A percentile compares a stretch with the other conserved stretches of the same genome.
Conservation (phyloP, 2,888 invertebrate species). For the Rhagonycha lutea region DNA sequence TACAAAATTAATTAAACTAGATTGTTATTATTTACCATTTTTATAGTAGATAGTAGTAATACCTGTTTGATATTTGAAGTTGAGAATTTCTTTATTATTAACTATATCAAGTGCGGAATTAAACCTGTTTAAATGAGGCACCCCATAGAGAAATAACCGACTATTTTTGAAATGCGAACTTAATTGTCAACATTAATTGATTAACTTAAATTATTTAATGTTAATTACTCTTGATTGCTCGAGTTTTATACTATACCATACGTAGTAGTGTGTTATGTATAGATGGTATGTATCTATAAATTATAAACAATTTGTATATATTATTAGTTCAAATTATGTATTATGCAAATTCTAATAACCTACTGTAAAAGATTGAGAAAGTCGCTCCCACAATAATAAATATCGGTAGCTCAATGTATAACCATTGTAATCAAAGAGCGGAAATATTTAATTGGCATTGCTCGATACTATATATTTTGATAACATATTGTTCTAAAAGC, state of each 20-base stretch:
- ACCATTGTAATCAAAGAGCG: conserved; percentile 29
- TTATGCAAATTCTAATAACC: conserved; percentile 22
- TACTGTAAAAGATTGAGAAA: conserved; percentile 21
- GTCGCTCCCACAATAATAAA: conserved; percentile 24
- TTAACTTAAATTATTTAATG: not conserved
- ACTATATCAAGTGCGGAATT: not conserved
- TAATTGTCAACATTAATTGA: not conserved
- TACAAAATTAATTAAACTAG: not conserved
- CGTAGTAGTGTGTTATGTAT: not conserved
- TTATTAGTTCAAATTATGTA: conserved; percentile 19
- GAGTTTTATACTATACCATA: not conserved
- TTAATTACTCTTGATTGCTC: not conserved
- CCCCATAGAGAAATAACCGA: not conserved
- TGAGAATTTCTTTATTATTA: not conserved
- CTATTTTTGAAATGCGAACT: not conserved
- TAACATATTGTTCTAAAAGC: not conserved
- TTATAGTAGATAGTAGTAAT: not conserved
- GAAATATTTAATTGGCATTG: conserved; percentile 31
- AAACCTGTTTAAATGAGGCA: not conserved
- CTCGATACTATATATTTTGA: conserved; percentile 5
- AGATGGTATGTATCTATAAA: not conserved
- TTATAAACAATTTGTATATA: conserved; percentile 17
- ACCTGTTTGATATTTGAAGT: not conserved
- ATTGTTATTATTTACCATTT: not conserved
- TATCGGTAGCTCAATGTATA: conserved; percentile 18